phyloP scores from a whole-genome alignment of 2,797 vertebrate species.

The Gambelia wislizenii region DNA sequence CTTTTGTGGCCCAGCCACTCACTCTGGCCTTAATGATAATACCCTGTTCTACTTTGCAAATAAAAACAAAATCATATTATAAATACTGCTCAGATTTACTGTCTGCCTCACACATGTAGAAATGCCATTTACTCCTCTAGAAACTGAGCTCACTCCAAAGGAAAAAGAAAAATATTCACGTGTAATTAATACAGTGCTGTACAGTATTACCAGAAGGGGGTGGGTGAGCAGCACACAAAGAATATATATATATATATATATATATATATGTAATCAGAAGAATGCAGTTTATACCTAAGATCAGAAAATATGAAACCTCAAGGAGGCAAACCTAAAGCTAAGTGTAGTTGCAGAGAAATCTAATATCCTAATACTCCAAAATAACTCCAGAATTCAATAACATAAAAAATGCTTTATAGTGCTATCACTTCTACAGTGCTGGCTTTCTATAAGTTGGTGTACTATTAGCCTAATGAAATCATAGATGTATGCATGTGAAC shows the following conservation, averaged over 20 bases:
- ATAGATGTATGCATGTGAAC: background rate
- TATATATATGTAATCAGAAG: conserved; percentile 43
- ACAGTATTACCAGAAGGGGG: conserved; percentile 38
- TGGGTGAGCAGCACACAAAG: background rate
- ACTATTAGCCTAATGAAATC: conserved; percentile 9
- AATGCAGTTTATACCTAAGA: conserved; percentile 48
- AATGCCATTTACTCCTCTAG: conserved; percentile 70
- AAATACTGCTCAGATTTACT: conserved; percentile 75
- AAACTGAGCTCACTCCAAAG: conserved; percentile 71
- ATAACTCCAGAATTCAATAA: conserved; percentile 72
- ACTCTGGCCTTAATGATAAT: conserved; percentile 70
- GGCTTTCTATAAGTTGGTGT: background rate
- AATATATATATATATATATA: too few species aligned
- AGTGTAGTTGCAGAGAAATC: conserved; percentile 62
- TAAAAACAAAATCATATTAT: conserved; percentile 77
- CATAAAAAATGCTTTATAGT: conserved; percentile 64
- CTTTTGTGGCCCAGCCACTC: conserved; percentile 67
- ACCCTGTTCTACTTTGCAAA: conserved; percentile 73
- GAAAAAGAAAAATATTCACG: conserved; percentile 56
- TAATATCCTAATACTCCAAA: conserved; percentile 66
- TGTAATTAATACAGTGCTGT: conserved; percentile 70
- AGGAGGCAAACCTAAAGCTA: conserved; percentile 64
- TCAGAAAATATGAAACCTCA: conserved; percentile 61
- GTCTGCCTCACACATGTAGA: conserved; percentile 69
- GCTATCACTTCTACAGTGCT: conserved; percentile 47